Evolutionary conservation across 2,113 vertebrate species (phyloP).

Genomic region (Phainopepla nitens): DNA sequence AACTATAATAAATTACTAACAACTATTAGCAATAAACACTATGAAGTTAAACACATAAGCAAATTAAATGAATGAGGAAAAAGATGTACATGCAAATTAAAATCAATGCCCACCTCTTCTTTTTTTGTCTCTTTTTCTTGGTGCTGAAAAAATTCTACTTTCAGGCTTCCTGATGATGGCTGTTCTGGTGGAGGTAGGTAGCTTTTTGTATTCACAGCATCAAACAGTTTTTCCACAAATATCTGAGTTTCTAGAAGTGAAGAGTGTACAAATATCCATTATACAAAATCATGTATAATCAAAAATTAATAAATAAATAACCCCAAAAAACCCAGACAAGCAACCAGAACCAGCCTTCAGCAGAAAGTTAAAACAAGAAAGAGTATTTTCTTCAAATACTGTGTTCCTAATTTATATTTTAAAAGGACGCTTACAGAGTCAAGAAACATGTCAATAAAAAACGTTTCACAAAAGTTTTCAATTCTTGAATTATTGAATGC

Average conservation of each 20-base stretch:
- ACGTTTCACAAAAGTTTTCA: not conserved
- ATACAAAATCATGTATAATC: not conserved
- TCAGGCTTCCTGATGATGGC: conserved; percentile 76
- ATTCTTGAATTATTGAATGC: not conserved
- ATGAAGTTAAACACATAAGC: not conserved
- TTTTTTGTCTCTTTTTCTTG: conserved; percentile 91
- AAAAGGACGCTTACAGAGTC: not conserved
- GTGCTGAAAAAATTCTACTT: conserved; percentile 82
- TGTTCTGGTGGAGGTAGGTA: conserved; percentile 92
- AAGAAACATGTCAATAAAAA: not conserved
- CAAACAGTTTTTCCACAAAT: conserved; percentile 98
- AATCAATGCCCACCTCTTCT: conserved; percentile 74
- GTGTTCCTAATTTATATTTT: not conserved
- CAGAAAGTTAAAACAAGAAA: not conserved
- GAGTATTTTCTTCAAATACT: not conserved
- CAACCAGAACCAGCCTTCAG: not conserved
- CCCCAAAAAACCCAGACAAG: not conserved
- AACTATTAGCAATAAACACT: not conserved
- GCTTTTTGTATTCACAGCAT: conserved; percentile 93
- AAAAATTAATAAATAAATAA: not conserved
- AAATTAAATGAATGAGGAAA: not conserved
- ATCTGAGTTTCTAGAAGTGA: conserved; percentile 88
- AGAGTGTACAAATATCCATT: not conserved
- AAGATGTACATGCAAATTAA: not conserved
- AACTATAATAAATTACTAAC: not conserved